A percentile compares a stretch with the other conserved stretches of the same genome.
These are phyloP conservation scores for Oscheius sp. DNA, from an alignment of 2,888 invertebrate genomes.

Conservation along the genomic window DNA sequence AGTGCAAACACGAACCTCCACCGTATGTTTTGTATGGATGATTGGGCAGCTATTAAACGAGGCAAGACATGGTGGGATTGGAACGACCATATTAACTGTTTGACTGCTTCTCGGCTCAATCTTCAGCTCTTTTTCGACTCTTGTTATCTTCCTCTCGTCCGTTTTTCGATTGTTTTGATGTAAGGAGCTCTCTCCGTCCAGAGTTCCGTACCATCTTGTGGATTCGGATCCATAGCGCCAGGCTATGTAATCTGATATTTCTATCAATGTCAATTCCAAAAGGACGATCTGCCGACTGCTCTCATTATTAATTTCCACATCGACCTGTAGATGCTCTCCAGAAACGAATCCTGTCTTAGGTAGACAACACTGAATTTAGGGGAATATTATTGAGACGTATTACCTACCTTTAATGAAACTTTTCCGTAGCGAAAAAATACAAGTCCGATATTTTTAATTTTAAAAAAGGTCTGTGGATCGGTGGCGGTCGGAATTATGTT, in stretches of 20 bases:
- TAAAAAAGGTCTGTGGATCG: conserved; percentile 12
- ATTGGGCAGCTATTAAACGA: conserved; percentile 28
- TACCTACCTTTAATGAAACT: conserved; percentile 23
- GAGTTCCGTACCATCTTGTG: conserved; percentile 35
- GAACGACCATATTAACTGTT: conserved; percentile 1
- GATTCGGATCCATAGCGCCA: conserved; percentile 34
- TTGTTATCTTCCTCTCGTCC: conserved; percentile 27
- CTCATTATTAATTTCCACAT: conserved; percentile 25
- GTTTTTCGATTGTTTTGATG: conserved; percentile 32
- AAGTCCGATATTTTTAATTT: conserved; percentile 32
- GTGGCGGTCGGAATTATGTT: conserved; percentile 21
- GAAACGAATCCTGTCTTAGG: conserved; percentile 35
- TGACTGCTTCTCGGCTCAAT: conserved; percentile 7
- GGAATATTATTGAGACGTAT: neutral
- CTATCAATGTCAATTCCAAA: conserved; percentile 23
- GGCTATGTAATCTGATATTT: conserved; percentile 34
- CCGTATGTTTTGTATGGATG: conserved; percentile 26
- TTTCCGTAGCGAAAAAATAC: conserved; percentile 39
- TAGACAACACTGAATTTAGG: conserved; percentile 24
- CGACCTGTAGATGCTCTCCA: conserved; percentile 28
- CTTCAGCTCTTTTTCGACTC: conserved; percentile 23
- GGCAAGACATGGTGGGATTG: conserved; percentile 28
- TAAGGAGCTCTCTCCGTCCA: conserved; percentile 17
- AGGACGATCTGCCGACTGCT: conserved; percentile 23
- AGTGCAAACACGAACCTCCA: conserved; percentile 8